Evolutionary conservation across 2,113 vertebrate genomes (phyloP).

Genomic region (Pollimyrus isidori): DNA sequence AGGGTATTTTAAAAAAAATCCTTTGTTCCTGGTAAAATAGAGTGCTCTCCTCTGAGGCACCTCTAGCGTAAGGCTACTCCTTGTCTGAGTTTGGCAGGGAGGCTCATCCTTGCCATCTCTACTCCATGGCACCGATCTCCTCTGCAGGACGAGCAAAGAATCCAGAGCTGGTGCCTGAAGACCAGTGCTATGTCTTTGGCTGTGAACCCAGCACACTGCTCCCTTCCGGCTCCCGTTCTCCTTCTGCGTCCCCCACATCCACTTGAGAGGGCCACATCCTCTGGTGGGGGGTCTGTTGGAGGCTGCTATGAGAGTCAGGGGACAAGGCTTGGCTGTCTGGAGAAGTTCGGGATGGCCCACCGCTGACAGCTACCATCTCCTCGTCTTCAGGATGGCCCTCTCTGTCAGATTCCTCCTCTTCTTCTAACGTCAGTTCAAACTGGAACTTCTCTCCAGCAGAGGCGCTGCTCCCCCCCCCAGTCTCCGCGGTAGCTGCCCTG

Average conservation of each 20-base stretch:
- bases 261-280: conserved; percentile 51
- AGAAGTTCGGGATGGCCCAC: conserved; percentile 33
- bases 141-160: conserved; percentile 2
- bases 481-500: conserved; percentile 34
- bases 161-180: conserved; percentile 32
- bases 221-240: conserved; percentile 41
- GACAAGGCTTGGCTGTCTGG: conserved; percentile 9
- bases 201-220: conserved; percentile 36
- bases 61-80: conserved; percentile 55
- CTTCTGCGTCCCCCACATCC: conserved; percentile 40
- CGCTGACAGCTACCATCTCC: conserved; percentile 28
- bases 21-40: conserved; percentile 11
- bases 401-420: conserved; percentile 64
- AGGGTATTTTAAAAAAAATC: not conserved
- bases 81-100: conserved; percentile 42
- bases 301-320: conserved; percentile 25
- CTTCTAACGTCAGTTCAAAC: conserved; percentile 72
- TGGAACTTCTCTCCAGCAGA: conserved; percentile 66
- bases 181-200: conserved; percentile 53
- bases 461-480: conserved; percentile 34
- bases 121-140: not conserved
- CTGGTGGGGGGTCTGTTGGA: conserved; percentile 29
- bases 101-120: not conserved
- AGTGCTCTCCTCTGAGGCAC: conserved; percentile 6
- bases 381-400: conserved; percentile 64